Evolutionary conservation across 2,888 invertebrate species (phyloP).

Genomic region (Diaprepes abbreviatus): DNA sequence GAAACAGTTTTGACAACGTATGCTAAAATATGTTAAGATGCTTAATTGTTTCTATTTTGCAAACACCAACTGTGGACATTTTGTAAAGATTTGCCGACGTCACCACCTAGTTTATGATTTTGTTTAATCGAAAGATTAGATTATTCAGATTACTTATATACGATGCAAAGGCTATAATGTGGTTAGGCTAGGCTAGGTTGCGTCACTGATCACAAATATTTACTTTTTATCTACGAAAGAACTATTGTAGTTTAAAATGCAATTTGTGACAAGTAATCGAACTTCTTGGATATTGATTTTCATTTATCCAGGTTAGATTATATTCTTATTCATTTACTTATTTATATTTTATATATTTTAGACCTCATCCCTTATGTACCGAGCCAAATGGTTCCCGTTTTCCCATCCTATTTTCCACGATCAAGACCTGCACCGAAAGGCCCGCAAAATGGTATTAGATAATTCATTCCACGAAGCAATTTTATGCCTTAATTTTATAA

Average conservation of each 20-base stretch:
- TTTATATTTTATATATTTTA: conserved; percentile 64
- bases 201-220: conserved; percentile 21
- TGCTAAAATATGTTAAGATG: too few relatives aligned
- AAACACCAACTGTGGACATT: background rate
- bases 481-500: too few relatives aligned
- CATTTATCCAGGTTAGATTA: background rate
- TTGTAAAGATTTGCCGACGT: background rate
- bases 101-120: conserved; percentile 1
- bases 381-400: conserved; percentile 75
- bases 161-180: background rate
- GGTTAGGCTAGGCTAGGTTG: background rate
- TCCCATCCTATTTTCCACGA: conserved; percentile 73
- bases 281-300: too few relatives aligned
- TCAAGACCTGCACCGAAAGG: conserved; percentile 66
- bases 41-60: too few relatives aligned
- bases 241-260: too few relatives aligned
- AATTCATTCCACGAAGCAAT: too few relatives aligned
- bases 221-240: conserved; percentile 13
- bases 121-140: conserved; percentile 10
- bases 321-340: conserved; percentile 2
- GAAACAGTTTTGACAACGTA: too few relatives aligned
- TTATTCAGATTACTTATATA: background rate
- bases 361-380: conserved; percentile 72
- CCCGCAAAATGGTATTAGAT: conserved; percentile 59
- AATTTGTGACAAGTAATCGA: too few relatives aligned